phyloP scores from a whole-genome alignment of 2,888 invertebrate species.

The Epicampocera succincta region DNA sequence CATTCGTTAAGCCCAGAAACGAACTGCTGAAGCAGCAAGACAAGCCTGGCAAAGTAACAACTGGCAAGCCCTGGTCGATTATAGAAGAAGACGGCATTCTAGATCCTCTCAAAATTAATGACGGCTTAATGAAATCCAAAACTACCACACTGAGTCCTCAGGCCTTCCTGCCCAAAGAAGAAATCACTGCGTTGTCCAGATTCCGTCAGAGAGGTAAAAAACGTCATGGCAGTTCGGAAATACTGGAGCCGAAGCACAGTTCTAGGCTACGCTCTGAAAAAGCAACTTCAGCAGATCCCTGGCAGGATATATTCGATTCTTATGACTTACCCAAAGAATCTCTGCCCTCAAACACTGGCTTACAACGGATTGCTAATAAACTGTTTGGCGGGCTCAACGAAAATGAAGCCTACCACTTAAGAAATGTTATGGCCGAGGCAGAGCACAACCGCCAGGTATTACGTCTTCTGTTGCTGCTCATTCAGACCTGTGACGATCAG shows the following conservation, averaged over 20 bases:
- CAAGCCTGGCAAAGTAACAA: conserved; percentile 64
- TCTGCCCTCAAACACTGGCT: conserved; percentile 85
- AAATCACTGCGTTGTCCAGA: not conserved
- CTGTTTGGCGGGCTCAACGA: conserved; percentile 89
- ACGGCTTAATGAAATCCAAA: conserved; percentile 83
- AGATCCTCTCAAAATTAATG: conserved; percentile 88
- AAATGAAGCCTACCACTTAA: conserved; percentile 87
- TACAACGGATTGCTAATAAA: conserved; percentile 87
- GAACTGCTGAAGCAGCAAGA: conserved; percentile 67
- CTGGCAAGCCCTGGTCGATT: conserved; percentile 78
- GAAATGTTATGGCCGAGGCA: conserved; percentile 91
- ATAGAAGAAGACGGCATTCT: conserved; percentile 85
- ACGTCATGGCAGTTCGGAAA: conserved; percentile 21
- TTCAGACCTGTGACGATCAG: conserved; percentile 89
- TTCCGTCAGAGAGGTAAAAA: conserved; percentile 5
- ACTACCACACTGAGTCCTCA: conserved; percentile 79
- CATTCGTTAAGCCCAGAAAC: conserved; percentile 85
- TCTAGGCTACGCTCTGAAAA: conserved; percentile 31
- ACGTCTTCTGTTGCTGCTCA: conserved; percentile 87
- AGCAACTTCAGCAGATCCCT: conserved; percentile 66
- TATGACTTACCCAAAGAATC: conserved; percentile 83
- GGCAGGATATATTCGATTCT: conserved; percentile 82
- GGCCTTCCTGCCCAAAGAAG: conserved; percentile 75
- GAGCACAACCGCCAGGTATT: conserved; percentile 89
- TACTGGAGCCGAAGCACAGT: conserved; percentile 11